Percentiles rank a stretch among this genome's conserved stretches.
Evolutionary conservation across 2,888 invertebrate genomes (phyloP).

Genomic region (Rhabditoides inermis): DNA sequence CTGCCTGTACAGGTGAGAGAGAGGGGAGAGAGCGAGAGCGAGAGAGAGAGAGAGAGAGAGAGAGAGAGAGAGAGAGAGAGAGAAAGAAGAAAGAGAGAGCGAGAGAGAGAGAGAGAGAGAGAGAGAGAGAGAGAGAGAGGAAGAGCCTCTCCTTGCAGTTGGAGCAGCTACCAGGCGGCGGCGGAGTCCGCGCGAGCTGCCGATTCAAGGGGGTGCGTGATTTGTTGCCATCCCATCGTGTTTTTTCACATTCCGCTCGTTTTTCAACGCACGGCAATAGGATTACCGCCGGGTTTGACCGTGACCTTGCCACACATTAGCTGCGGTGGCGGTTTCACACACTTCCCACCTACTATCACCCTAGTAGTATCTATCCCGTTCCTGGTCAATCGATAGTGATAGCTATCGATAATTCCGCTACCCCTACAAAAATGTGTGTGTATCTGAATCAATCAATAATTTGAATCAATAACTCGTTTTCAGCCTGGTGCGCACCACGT

Average conservation of each 20-base stretch:
- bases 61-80: too few relatives aligned
- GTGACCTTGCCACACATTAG: too few relatives aligned
- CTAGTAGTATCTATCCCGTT: background rate
- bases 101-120: constrained; percentile 35
- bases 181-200: constrained; percentile 28
- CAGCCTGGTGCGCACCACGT: constrained; percentile 6
- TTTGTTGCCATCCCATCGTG: background rate
- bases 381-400: background rate
- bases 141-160: constrained; percentile 32
- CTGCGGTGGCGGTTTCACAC: too few relatives aligned
- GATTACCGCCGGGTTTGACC: too few relatives aligned
- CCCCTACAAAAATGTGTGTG: background rate
- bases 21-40: too few relatives aligned
- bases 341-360: too few relatives aligned
- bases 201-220: constrained; percentile 27
- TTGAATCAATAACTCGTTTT: background rate
- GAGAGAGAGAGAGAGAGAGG: too few relatives aligned
- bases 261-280: too few relatives aligned
- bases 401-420: background rate
- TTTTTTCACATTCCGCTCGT: background rate
- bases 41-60: too few relatives aligned
- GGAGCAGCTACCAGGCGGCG: constrained; percentile 29
- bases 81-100: too few relatives aligned
- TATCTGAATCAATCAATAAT: background rate
- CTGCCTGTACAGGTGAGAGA: constrained; percentile 37